Evolutionary conservation across 2,888 invertebrate species (phyloP), one percentile per base, ranked within the genome.

Genomic region (Cylloceria caligata): DNA sequence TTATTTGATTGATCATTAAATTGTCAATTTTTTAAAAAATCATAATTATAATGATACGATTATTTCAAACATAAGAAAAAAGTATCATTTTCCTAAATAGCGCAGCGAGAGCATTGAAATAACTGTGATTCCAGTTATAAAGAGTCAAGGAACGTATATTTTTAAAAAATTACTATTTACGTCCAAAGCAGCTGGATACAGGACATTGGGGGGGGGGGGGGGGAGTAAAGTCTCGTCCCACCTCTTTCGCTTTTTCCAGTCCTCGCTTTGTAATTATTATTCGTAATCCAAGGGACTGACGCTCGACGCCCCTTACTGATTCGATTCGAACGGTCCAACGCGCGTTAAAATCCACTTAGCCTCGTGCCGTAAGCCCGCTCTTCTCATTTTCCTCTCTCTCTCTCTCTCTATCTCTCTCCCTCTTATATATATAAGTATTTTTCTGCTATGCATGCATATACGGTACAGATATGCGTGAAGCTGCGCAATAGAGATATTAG

Each of bases 331-430:
- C 68, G 72, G 68, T 81, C 72, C 67, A 19, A 81, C 67, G 72
- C 81, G 42, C 68, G 67, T 77, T 73, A 77, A 77, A 81, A 77
- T 81, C 68, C 76, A 81, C 81, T 76, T 68, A 81, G 81, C 45
- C 69, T 36, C 45, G 45, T 47, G 27, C 55, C 30, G 30, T 74
- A 42, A 60, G 67, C 72, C 52, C 67, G 49, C 55, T 36, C 64
- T 71, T 42, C 71, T 65, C 71, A 57, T 62, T 34, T 42, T 24
- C 67, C 49, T 57, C 39, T n/a, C n/a, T n/a, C n/a, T n/a, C n/a
- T n/a, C n/a, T n/a, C n/a, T n/a, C n/a, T n/a, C n/a, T n/a, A n/a
- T n/a, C n/a, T n/a, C n/a, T n/a, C n/a, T n/a, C n/a, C n/a, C n/a
- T n/a, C n/a, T n/a, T 64, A 42, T 16, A 19, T 34, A 30, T 57